phyloP scores from a whole-genome alignment of 2,113 vertebrate genomes.

The Daphoenositta chrysoptera region DNA sequence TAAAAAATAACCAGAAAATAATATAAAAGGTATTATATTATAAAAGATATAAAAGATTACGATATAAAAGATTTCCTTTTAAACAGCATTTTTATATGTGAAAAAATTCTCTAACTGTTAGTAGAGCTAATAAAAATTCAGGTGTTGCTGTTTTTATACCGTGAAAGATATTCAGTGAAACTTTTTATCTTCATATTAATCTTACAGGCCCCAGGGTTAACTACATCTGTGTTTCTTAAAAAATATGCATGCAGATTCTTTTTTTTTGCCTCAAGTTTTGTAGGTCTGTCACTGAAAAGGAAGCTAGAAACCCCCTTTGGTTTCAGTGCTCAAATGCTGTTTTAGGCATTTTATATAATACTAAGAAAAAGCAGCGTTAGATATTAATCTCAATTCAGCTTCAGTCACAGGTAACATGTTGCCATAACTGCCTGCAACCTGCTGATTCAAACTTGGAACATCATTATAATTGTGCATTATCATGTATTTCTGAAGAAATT shows the following conservation, averaged over 20 bases:
- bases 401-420: neutral
- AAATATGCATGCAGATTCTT: neutral
- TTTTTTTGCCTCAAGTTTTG: neutral
- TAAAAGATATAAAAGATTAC: too few species aligned
- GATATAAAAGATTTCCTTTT: neutral
- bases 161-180: neutral
- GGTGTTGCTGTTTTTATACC: neutral
- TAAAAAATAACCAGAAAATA: neutral
- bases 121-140: neutral
- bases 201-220: neutral
- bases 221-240: neutral
- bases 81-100: neutral
- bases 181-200: neutral
- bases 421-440: neutral
- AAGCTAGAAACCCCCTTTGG: neutral
- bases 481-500: neutral
- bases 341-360: neutral
- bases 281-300: neutral
- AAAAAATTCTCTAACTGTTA: neutral
- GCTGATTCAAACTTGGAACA: neutral
- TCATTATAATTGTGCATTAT: neutral
- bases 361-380: neutral
- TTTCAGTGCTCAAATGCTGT: neutral
- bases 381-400: conserved; percentile 1
- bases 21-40: too few species aligned